Base-by-base conservation (phyloP, 2,113 vertebrate species). In the Pseudopipra pipra region DNA sequence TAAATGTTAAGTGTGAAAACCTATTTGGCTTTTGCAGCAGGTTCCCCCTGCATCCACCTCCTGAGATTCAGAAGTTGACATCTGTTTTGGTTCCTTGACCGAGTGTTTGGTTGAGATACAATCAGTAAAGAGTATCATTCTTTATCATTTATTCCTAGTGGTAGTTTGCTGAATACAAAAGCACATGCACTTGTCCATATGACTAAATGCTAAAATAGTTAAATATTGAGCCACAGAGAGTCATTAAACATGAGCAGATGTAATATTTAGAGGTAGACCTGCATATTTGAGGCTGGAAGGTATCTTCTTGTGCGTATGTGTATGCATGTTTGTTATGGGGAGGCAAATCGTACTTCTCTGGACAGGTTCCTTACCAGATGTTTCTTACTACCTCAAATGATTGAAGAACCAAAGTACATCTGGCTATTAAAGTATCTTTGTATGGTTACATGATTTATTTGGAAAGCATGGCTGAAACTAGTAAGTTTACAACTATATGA, bases 311-410 rank as follows among this genome's bases (percentile, higher is more conserved):
- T 93, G 68, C 0, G 0, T 71, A 43, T 89, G 47, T 44, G 65
- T 46, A 43, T 14, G 30, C 65, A 49, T 83, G 65, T 87, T 93
- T 92, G 94, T 93, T 94, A 87, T 25, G 51, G 51, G 59, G 86
- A 81, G 79, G 88, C 58, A 84, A 92, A 93, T 52, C 84, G 62
- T 91, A 65, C 77, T 97, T 94, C 91, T 79, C 94, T 97, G 96
- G 95, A 97, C 97, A 97, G 91, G 73, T 96, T 97, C 81, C 95
- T 97, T 95, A 89, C 89, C 96, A 98, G 97, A 98, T 97, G 97
- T 98, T 97, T 96, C 95, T 96, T 93, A 80, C 90, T 89, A 52
- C 88, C 62, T 97, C 91, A 95, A 82, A 94, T 96, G 95, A 97
- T 82, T 88, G 88, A 96, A 66, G 86, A 97, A 97, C 90, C 87